Conservation (phyloP, 2,888 invertebrate genomes). For the Drosophila borealis region DNA sequence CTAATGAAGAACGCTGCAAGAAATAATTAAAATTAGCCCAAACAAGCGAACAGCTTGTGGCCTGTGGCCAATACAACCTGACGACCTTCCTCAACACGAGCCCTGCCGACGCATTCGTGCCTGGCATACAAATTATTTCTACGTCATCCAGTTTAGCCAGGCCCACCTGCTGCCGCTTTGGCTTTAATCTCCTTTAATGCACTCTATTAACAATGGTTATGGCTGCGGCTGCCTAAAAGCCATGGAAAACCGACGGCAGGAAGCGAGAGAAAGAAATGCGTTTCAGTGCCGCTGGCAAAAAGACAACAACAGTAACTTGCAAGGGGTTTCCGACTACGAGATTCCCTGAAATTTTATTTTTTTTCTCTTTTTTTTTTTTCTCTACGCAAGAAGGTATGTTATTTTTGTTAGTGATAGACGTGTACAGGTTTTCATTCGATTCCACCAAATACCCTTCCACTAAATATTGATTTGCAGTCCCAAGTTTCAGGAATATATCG, state of each 20-base stretch:
- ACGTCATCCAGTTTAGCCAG: neutral
- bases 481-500: too few relatives aligned
- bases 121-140: conserved; percentile 16
- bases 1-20: conserved; percentile 36
- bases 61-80: conserved; percentile 21
- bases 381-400: too few relatives aligned
- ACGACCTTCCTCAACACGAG: conserved; percentile 29
- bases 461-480: too few relatives aligned
- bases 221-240: conserved; percentile 2
- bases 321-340: neutral
- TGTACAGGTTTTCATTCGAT: too few relatives aligned
- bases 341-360: neutral
- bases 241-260: neutral
- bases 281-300: conserved; percentile 21
- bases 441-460: too few relatives aligned
- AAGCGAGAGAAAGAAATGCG: conserved; percentile 6
- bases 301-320: neutral
- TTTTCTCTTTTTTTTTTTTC: too few relatives aligned
- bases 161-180: conserved; percentile 15
- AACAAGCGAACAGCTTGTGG: conserved; percentile 29
- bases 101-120: conserved; percentile 9
- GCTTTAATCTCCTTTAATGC: conserved; percentile 64
- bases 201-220: conserved; percentile 43
- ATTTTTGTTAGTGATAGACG: too few relatives aligned
- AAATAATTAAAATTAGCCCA: conserved; percentile 68